Base-by-base conservation (phyloP, 2,888 invertebrate species). In the Eupithecia tripunctaria region DNA sequence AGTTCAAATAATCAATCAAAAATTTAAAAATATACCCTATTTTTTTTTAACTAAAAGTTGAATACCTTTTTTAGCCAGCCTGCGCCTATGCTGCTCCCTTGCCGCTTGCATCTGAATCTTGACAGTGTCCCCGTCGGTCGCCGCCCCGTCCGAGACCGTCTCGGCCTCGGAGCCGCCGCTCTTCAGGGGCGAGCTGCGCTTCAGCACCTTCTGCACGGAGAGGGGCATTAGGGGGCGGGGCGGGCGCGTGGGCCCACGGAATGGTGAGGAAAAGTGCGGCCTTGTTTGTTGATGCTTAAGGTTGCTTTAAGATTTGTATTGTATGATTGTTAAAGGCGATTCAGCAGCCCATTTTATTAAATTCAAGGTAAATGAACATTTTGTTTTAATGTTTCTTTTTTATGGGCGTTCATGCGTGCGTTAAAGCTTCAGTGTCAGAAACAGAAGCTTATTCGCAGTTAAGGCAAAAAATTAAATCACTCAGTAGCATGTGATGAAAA, bases 51-150 rank as follows among this genome's bases (percentile, higher is more conserved):
- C 29, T 59, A 15, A 5, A 12, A 27, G 27, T n/a, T 29, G 8
- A 6, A 14, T 36, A 94, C 94, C 95, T 86, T 94, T 94, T 82
- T 94, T 94, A 3, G 95, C 94, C 0, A 95, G 84, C 4, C 91
- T 75, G 1, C 90, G 75, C 27, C 95, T 70, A 67, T 95, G 94
- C 81, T 90, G 88, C 77, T 95, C 94, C 62, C 95, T 77, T 0
- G 93, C 94, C 0, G 91, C 92, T 78, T 94, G 94, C 95, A 95
- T 95, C 81, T 94, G 92, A 73, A 94, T 84, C 88, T 94, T 94
- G 77, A 94, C 87, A 76, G 85, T 82, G 85, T 93, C 92, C 0
- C 90, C 90, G 76, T 85, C 84, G 0, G 76, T 71, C 3, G 83
- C 84, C 0, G 80, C 80, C 2, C 89, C 89, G 75, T 90, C 92